Evolutionary conservation across 1,140 invertebrate species (phyloP).

Genomic region (Sinonovacula constricta): DNA sequence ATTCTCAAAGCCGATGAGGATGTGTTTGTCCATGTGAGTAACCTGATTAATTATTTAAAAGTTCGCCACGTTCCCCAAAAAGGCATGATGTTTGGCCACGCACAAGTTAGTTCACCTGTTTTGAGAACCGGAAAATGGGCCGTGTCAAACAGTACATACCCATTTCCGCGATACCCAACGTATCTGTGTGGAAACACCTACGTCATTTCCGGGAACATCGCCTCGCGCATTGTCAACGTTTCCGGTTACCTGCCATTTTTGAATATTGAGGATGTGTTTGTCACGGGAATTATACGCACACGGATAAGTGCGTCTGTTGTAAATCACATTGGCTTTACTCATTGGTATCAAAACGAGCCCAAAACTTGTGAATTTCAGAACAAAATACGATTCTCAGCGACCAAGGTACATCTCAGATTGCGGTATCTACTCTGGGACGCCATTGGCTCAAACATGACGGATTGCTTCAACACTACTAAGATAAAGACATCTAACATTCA

Average conservation of each 20-base stretch:
- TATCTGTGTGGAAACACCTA: slow-evolving; percentile 40
- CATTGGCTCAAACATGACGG: slow-evolving; percentile 12
- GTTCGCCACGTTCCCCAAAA: slow-evolving; percentile 2
- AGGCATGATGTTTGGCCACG: slow-evolving; percentile 28
- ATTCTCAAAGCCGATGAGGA: slow-evolving; percentile 48
- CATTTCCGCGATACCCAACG: slow-evolving; percentile 21
- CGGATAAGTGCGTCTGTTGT: slow-evolving; percentile 1
- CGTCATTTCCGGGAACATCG: slow-evolving; percentile 32
- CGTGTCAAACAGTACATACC: slow-evolving; percentile 9
- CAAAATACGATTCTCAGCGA: slow-evolving; percentile 24
- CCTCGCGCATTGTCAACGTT: slow-evolving; percentile 11
- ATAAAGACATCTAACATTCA: neutral
- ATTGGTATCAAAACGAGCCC: slow-evolving; percentile 41
- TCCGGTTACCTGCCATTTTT: slow-evolving; percentile 37
- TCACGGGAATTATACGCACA: slow-evolving; percentile 26
- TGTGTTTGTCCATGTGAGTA: slow-evolving; percentile 42
- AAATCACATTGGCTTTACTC: slow-evolving; percentile 32
- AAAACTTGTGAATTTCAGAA: slow-evolving; percentile 42
- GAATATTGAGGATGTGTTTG: slow-evolving; percentile 49
- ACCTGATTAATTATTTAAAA: slow-evolving; percentile 25
- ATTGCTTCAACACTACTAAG: slow-evolving; percentile 7
- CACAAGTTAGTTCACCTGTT: slow-evolving; percentile 12
- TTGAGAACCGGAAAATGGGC: slow-evolving; percentile 36
- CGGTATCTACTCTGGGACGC: slow-evolving; percentile 25
- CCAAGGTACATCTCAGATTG: slow-evolving; percentile 21